Evolutionary conservation across 2,113 vertebrate genomes (phyloP).

Genomic region (Lepidothrix coronata): DNA sequence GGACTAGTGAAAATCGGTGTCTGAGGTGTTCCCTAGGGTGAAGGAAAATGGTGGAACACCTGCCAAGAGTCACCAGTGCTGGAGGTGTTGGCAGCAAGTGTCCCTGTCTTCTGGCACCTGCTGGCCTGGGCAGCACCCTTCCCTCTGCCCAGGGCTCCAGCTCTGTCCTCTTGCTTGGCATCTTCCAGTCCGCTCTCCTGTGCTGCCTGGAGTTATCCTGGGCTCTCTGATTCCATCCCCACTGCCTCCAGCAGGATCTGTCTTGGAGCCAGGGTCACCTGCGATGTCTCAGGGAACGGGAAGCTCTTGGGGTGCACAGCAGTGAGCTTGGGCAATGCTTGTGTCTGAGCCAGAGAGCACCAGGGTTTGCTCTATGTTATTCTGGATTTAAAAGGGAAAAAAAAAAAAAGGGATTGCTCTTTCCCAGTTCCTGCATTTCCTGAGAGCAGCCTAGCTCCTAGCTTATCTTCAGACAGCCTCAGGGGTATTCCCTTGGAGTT

Average conservation of each 20-base stretch:
- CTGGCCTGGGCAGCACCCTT: not conserved
- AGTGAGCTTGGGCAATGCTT: not conserved
- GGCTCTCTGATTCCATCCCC: not conserved
- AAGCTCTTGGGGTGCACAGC: fast-evolving
- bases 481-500: conserved; percentile 54
- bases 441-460: conserved; percentile 39
- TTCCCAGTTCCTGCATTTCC: conserved; percentile 48
- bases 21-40: not conserved
- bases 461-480: conserved; percentile 63
- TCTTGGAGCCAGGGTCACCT: not conserved
- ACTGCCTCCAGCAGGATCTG: not conserved
- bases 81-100: not conserved
- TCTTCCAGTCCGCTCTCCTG: not conserved
- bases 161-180: not conserved
- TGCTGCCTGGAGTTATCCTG: not conserved
- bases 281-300: fast-evolving
- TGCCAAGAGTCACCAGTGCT: not conserved
- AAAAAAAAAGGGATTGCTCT: not conserved
- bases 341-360: not conserved
- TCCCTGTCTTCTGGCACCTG: not conserved
- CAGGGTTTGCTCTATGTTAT: not conserved
- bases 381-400: not conserved
- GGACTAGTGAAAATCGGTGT: fast-evolving
- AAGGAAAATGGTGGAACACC: not conserved
- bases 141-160: not conserved